These are phyloP conservation scores for Phymanthus crucifer DNA, from an alignment of 92 coral and sea anemone species.

Conservation along the genomic window DNA sequence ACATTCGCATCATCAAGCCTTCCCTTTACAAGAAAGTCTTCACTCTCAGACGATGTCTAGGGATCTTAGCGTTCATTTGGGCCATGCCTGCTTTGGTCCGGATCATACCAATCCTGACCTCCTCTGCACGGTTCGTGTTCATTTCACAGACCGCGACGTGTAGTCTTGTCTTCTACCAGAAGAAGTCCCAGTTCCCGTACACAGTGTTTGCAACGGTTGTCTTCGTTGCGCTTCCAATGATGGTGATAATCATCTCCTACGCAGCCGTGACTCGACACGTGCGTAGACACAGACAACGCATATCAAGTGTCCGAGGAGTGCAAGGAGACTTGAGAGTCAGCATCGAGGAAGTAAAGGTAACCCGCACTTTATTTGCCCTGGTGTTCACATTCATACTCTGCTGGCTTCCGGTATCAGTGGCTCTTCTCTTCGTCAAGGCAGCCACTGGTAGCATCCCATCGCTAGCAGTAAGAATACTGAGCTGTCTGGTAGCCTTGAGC, in stretches of 20 bases:
- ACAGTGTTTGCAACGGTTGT: slow-evolving; percentile 36
- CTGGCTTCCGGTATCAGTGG: slow-evolving; percentile 48
- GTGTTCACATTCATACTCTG: slow-evolving; percentile 41
- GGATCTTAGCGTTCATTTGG: slow-evolving; percentile 20
- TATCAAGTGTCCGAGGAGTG: slow-evolving; percentile 9
- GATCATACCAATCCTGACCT: slow-evolving; percentile 8
- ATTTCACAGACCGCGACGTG: slow-evolving; percentile 29
- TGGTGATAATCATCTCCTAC: slow-evolving; percentile 26
- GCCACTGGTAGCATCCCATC: slow-evolving; percentile 21
- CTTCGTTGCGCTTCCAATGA: slow-evolving; percentile 44
- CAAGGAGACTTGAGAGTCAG: slow-evolving; percentile 32
- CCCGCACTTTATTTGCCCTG: slow-evolving; percentile 37
- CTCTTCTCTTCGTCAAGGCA: slow-evolving; percentile 22
- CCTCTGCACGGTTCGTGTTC: slow-evolving; percentile 30
- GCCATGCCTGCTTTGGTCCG: slow-evolving; percentile 34
- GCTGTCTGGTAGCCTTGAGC: slow-evolving; percentile 35
- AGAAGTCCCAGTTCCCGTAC: slow-evolving; percentile 30
- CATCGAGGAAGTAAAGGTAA: slow-evolving; percentile 37
- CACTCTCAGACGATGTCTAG: slow-evolving; percentile 8
- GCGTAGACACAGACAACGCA: slow-evolving; percentile 35
- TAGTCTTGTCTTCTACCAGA: slow-evolving; percentile 21
- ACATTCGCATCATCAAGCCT: slow-evolving; percentile 25
- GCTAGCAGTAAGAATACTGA: slow-evolving; percentile 30
- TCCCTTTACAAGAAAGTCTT: slow-evolving; percentile 1
- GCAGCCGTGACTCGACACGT: slow-evolving; percentile 20